Base-by-base conservation (phyloP, 1,140 invertebrate genomes). In the Cardiocondyla obscurior region DNA sequence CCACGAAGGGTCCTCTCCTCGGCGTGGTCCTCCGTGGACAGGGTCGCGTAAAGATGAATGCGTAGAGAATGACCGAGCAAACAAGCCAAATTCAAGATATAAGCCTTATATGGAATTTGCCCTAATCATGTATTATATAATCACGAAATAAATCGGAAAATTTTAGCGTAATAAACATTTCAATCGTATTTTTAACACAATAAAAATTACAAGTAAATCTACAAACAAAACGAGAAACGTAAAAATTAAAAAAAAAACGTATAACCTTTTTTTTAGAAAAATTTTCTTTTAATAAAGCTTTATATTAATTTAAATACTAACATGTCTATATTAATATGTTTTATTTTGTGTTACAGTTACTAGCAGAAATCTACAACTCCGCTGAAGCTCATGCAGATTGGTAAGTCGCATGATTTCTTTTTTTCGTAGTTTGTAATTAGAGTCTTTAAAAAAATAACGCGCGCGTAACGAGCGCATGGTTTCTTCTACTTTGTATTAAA, bases 41-140 rank as follows among this genome's bases (percentile, higher is more conserved):
- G 86, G 89, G 89, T 90, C 90, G 88, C 76, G 88, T 89, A 90
- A 92, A 90, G 88, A 92, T 92, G 89, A 89, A 88, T 88, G 83
- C 89, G 86, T 85, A 64, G 91, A 92, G 92, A 94, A 93, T 93
- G 82, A 89, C 85, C 92, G 93, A 91, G 93, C 92, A 94, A 94
- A 93, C 93, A 93, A 93, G 91, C 83, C 89, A 88, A 82, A 88
- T 86, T 85, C 67, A 46, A 82, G 83, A 62, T 85, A 65, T 84
- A 89, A 88, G 86, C 90, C 90, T 88, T 81, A 70, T 51, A 69
- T 69, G 33, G 65, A 49, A 57, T 58, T 83, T 53, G 51, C 81
- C 57, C 77, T 42, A 60, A 67, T 81, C 70, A 49, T 46, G 46
- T 51, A 36, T 33, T n/a, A 39, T 39, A 82, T 25, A 62, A 36